These are phyloP conservation scores for Sturmia bella DNA, from an alignment of 2,888 invertebrate genomes.

Conservation along the genomic window DNA sequence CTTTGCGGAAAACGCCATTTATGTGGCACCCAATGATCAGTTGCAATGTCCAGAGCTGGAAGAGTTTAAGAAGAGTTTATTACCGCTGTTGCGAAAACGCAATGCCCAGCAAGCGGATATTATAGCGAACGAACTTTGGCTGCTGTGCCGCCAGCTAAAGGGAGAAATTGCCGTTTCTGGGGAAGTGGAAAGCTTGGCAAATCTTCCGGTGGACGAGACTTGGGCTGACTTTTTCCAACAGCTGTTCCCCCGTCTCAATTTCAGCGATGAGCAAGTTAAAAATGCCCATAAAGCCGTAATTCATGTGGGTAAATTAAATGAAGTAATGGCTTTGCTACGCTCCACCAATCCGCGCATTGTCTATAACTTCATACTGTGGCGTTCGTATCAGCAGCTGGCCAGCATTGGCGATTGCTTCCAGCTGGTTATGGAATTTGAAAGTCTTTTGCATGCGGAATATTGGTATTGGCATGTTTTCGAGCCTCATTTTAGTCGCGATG, in stretches of 20 bases:
- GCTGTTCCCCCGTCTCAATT: conserved; percentile 73
- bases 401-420: conserved; percentile 75
- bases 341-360: conserved; percentile 76
- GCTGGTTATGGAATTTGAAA: conserved; percentile 76
- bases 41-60: conserved; percentile 73
- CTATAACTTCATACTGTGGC: conserved; percentile 79
- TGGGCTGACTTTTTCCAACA: conserved; percentile 74
- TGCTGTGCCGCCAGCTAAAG: conserved; percentile 74
- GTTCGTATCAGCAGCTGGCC: conserved; percentile 72
- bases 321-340: conserved; percentile 72
- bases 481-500: conserved; percentile 73
- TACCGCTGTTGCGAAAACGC: conserved; percentile 70
- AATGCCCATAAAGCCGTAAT: conserved; percentile 74
- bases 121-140: conserved; percentile 75
- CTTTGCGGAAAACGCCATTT: conserved; percentile 77
- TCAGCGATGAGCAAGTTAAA: conserved; percentile 73
- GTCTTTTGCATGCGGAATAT: conserved; percentile 77
- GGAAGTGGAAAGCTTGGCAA: conserved; percentile 25
- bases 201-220: conserved; percentile 69
- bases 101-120: conserved; percentile 75
- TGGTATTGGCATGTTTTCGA: conserved; percentile 78
- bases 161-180: conserved; percentile 57
- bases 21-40: conserved; percentile 74
- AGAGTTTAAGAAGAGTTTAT: conserved; percentile 67
- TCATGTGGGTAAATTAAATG: conserved; percentile 72